phyloP scores from a whole-genome alignment of 2,113 vertebrate species.

The Cebus imitator region DNA sequence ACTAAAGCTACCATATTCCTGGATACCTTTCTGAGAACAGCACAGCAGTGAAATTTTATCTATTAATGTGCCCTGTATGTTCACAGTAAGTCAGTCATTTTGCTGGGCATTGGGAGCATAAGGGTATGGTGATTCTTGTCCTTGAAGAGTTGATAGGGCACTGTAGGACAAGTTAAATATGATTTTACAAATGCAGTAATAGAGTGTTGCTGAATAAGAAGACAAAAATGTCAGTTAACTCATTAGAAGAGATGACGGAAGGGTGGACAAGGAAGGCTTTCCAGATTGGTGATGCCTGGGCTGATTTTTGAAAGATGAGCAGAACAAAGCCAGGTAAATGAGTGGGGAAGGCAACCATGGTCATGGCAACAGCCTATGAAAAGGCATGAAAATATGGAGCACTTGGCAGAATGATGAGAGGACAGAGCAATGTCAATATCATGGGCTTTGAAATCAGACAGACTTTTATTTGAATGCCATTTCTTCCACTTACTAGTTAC shows the following conservation, averaged over 20 bases:
- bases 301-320: not conserved
- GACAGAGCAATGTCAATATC: too few relatives aligned
- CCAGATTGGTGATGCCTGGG: too few relatives aligned
- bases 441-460: not conserved
- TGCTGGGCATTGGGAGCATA: not conserved
- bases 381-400: too few relatives aligned
- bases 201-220: not conserved
- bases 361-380: not conserved
- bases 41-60: not conserved
- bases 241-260: not conserved
- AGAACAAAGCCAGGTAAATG: not conserved
- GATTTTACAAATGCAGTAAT: not conserved
- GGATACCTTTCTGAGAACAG: slow-evolving; percentile 1
- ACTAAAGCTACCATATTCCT: not conserved
- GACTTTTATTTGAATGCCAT: not conserved
- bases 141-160: not conserved
- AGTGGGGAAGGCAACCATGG: not conserved
- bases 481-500: not conserved
- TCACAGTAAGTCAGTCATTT: not conserved
- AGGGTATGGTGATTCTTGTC: not conserved
- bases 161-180: not conserved
- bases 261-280: not conserved
- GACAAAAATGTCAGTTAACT: not conserved
- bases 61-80: not conserved
- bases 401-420: not conserved